A percentile compares a stretch with the other conserved stretches of the same genome.
Conservation (phyloP, 2,797 vertebrate genomes). For the Garrulus glandarius region DNA sequence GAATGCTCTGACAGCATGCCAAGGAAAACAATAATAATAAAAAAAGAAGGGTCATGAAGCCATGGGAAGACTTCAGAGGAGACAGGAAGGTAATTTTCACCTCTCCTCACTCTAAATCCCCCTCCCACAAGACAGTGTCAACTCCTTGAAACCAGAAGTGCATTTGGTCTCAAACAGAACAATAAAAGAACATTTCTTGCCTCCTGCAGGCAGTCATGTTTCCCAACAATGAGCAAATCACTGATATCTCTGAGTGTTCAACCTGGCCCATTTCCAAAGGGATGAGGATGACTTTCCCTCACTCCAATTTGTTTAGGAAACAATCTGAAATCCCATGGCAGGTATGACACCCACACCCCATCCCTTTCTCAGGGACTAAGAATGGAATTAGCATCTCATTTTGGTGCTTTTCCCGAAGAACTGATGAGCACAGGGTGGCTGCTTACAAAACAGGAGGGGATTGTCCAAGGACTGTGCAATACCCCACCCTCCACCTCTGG, state of each 20-base stretch:
- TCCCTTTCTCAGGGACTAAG: not conserved
- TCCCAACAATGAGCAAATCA: not conserved
- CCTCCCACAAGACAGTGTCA: not conserved
- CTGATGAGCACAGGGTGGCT: not conserved
- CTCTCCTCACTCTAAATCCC: not conserved
- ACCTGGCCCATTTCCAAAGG: conserved; percentile 9
- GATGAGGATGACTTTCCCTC: not conserved
- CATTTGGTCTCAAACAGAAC: not conserved
- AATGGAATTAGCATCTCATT: not conserved
- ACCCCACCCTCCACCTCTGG: not conserved
- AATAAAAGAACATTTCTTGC: not conserved
- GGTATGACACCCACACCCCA: not conserved
- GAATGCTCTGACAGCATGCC: not conserved
- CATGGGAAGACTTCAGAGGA: not conserved
- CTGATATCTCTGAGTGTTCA: not conserved
- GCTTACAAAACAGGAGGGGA: not conserved
- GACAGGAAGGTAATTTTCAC: not conserved
- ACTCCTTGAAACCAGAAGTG: not conserved
- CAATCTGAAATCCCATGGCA: not conserved
- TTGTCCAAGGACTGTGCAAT: not conserved
- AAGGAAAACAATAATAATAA: no score
- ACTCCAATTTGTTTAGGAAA: not conserved
- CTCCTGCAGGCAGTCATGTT: not conserved
- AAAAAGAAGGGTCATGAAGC: not conserved
- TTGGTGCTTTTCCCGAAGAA: not conserved